A percentile compares a stretch with the other conserved stretches of the same genome.
These are phyloP conservation scores for Marronus borbonicus DNA, from an alignment of 2,888 invertebrate species.

Conservation along the genomic window DNA sequence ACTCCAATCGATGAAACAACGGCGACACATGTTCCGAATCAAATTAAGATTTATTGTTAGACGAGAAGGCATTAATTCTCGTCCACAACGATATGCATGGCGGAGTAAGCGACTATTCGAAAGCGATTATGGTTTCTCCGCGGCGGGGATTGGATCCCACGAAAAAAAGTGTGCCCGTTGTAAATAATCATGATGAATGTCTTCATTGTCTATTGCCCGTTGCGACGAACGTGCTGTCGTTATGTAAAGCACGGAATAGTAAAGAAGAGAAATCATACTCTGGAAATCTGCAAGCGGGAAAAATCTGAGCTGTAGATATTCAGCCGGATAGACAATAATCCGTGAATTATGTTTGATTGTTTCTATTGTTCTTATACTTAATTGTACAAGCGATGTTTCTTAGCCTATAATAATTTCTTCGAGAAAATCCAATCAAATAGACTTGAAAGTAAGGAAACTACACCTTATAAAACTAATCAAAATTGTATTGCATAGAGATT, in stretches of 20 bases:
- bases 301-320: too few relatives aligned
- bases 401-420: too few relatives aligned
- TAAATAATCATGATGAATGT: conserved; percentile 27
- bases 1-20: conserved; percentile 6
- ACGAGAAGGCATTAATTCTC: not conserved
- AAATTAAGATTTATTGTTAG: conserved; percentile 8
- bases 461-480: too few relatives aligned
- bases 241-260: not conserved
- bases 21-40: conserved; percentile 4
- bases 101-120: not conserved
- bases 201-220: conserved; percentile 12
- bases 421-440: too few relatives aligned
- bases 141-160: not conserved
- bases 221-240: not conserved
- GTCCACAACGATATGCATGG: not conserved
- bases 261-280: not conserved
- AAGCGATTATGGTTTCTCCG: conserved; percentile 4
- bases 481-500: too few relatives aligned
- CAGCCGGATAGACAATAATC: too few relatives aligned
- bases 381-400: too few relatives aligned
- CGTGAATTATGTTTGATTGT: too few relatives aligned
- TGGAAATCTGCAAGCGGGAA: too few relatives aligned
- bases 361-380: too few relatives aligned
- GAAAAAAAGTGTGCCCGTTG: not conserved
- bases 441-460: too few relatives aligned